These are phyloP conservation scores for Scaptomyza tumidula DNA, from an alignment of 2,888 invertebrate genomes.

Conservation along the genomic window DNA sequence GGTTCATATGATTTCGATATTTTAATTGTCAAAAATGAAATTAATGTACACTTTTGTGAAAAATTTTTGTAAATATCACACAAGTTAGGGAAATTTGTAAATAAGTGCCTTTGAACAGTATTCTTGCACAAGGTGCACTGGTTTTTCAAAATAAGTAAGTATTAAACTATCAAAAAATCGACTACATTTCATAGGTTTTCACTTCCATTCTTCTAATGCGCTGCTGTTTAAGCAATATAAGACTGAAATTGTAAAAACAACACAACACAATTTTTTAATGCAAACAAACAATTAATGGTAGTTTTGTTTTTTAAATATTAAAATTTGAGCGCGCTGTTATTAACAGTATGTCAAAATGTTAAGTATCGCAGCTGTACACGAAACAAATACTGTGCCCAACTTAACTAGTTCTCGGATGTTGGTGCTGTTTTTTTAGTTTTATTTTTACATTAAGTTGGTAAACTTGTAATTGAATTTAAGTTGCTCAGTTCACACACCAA, in stretches of 20 bases:
- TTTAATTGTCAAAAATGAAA: slow-evolving; percentile 24
- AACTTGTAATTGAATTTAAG: slow-evolving; percentile 46
- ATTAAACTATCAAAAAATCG: background rate
- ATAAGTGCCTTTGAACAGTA: background rate
- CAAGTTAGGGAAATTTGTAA: slow-evolving; percentile 26
- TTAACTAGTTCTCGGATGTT: slow-evolving; percentile 44
- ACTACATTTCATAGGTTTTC: background rate
- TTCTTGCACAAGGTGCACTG: slow-evolving; percentile 49
- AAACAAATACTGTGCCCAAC: slow-evolving; percentile 26
- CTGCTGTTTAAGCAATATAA: no score
- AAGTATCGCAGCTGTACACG: slow-evolving; percentile 6
- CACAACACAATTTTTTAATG: no score
- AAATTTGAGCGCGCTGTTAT: slow-evolving; percentile 28
- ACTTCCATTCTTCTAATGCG: no score
- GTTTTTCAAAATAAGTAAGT: slow-evolving; percentile 38
- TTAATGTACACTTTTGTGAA: slow-evolving; percentile 40
- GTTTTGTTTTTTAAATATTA: no score
- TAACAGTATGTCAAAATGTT: slow-evolving; percentile 24
- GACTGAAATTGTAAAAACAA: no score
- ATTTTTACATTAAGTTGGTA: slow-evolving; percentile 46
- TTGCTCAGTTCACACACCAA: slow-evolving; percentile 16
- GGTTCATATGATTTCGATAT: slow-evolving; percentile 4
- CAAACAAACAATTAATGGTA: no score
- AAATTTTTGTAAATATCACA: slow-evolving; percentile 50
- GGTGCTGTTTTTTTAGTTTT: slow-evolving; percentile 38